Evolutionary conservation across 2,888 invertebrate species (phyloP).

Genomic region (Patella pellucida): DNA sequence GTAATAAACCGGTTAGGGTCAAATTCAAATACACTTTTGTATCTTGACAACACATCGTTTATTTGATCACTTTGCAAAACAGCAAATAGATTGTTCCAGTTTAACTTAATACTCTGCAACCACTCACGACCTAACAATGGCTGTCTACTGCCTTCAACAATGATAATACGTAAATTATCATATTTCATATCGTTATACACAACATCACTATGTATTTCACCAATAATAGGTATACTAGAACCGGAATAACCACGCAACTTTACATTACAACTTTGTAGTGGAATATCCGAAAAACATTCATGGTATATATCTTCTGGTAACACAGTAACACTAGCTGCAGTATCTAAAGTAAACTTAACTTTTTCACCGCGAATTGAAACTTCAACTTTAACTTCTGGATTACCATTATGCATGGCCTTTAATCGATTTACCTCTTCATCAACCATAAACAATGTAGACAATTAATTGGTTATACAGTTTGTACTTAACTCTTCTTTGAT

Average conservation of each 20-base stretch:
- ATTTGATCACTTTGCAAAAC: too few relatives aligned
- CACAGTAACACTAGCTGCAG: neutral
- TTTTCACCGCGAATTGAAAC: neutral
- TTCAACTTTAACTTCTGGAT: conserved; percentile 6
- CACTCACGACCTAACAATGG: conserved; percentile 1
- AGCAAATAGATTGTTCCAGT: neutral
- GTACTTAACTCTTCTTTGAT: too few relatives aligned
- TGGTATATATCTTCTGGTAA: neutral
- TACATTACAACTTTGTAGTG: neutral
- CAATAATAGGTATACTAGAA: neutral
- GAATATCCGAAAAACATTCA: neutral
- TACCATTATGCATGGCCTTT: too few relatives aligned
- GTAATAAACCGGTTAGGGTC: neutral
- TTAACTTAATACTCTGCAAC: neutral
- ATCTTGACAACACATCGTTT: neutral
- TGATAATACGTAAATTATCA: neutral
- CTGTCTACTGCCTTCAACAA: neutral
- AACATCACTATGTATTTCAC: neutral
- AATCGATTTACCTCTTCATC: too few relatives aligned
- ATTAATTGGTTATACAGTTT: too few relatives aligned
- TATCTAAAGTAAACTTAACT: neutral
- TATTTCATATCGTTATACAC: neutral
- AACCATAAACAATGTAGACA: too few relatives aligned
- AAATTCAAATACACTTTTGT: neutral
- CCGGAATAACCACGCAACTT: neutral